These are phyloP conservation scores for Mystacides longicornis DNA, from an alignment of 2,888 invertebrate species.

Conservation along the genomic window DNA sequence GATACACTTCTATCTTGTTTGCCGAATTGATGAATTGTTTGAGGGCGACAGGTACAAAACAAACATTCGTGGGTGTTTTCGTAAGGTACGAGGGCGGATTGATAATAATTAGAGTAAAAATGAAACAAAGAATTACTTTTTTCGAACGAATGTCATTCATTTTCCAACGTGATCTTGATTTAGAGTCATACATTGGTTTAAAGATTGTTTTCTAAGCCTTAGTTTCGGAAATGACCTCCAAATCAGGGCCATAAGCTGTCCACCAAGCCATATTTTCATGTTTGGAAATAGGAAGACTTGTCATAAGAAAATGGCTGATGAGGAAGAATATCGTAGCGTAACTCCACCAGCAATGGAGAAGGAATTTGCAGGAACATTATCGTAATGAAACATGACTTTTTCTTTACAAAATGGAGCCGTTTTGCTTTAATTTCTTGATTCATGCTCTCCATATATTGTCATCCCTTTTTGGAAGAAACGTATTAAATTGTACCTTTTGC, in stretches of 20 bases:
- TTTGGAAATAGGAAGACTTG: background rate
- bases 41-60: too few species aligned
- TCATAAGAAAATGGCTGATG: background rate
- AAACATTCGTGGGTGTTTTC: too few species aligned
- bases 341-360: background rate
- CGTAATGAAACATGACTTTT: too few species aligned
- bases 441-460: too few species aligned
- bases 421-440: too few species aligned
- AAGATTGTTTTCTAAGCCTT: background rate
- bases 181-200: background rate
- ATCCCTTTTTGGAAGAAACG: too few species aligned
- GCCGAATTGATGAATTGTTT: too few species aligned
- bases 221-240: background rate
- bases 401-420: too few species aligned
- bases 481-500: too few species aligned
- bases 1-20: too few species aligned
- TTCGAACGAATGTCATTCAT: background rate
- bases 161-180: background rate
- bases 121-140: constrained; percentile 1
- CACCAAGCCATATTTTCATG: background rate
- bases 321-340: background rate
- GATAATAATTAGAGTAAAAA: background rate
- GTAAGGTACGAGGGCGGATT: background rate
- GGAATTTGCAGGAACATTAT: background rate
- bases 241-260: background rate